Evolutionary conservation across 2,113 vertebrate genomes (phyloP).

Genomic region (Dasyprocta punctata): DNA sequence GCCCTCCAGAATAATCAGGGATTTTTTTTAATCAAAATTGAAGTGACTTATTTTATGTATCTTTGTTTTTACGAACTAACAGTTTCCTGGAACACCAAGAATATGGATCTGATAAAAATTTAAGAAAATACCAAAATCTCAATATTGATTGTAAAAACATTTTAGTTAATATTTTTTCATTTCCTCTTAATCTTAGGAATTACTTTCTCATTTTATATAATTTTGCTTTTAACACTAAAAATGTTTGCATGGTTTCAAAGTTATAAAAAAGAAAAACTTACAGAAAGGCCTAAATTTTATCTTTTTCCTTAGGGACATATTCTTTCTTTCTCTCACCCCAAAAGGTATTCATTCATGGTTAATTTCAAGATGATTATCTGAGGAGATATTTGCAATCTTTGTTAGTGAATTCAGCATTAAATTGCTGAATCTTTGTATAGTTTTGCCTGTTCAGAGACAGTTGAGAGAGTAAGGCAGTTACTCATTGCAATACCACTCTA

Average conservation of each 20-base stretch:
- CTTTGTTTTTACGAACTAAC: background rate
- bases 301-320: background rate
- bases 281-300: background rate
- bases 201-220: background rate
- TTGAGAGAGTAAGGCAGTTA: background rate
- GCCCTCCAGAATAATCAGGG: background rate
- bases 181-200: background rate
- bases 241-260: background rate
- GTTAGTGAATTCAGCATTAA: background rate
- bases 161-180: background rate
- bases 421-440: background rate
- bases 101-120: background rate
- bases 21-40: background rate
- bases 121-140: background rate
- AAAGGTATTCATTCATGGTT: background rate
- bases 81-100: background rate
- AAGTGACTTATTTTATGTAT: background rate
- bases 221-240: background rate
- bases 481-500: background rate
- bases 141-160: background rate
- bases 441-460: background rate
- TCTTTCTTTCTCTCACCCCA: background rate
- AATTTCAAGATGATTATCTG: background rate
- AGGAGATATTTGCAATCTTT: background rate
- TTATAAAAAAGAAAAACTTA: background rate